Base-by-base conservation (phyloP, 1,140 invertebrate species). In the Drosophila varians region DNA sequence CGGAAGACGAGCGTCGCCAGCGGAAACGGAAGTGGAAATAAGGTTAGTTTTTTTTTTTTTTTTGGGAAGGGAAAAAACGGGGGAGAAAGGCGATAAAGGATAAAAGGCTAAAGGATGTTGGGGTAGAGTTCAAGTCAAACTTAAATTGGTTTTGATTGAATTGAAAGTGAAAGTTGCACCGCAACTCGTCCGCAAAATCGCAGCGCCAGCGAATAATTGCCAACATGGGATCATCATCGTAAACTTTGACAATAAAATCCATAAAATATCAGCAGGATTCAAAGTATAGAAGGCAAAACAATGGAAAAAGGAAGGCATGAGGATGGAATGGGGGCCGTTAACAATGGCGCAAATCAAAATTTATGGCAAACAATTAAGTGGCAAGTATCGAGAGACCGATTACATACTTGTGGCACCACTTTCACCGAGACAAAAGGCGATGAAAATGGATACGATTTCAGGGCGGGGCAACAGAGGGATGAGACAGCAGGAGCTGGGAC, bases 331-430 rank as follows among this genome's bases (percentile, higher is more conserved):
- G 7, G 26, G 25, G 42, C 11, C 62, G 42, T 40, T 31, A 69
- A 71, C 74, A 76, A 77, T 71, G 57, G 38, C 57, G 42, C 26
- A 79, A 76, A 75, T 79, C 76, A 75, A 65, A 80, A 76, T 79
- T 80, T 65, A 79, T 80, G 53, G 65, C 72, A 45, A 71, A 75
- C 77, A 79, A 79, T 79, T 79, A 78, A 77, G 52, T 76, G 62
- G 49, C 51, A 62, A 46, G 51, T 62, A 68, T 48, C 52, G 57
- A 54, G 73, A 76, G 74, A 52, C 28, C 58, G 66, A 72, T 77
- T 77, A 71, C 56, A 28, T 64, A 40, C 60, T 64, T 64, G 60
- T 47, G 60, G 53, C 53, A 31, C 8, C 11, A 19, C 38, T 42
- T 19, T 31, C 9, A 31, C 16, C 14, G 38, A 11, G 14, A 42